Percentiles rank a stretch among this genome's conserved stretches.
Evolutionary conservation across 2,113 vertebrate species (phyloP).

Genomic region (Thunnus maccoyii): DNA sequence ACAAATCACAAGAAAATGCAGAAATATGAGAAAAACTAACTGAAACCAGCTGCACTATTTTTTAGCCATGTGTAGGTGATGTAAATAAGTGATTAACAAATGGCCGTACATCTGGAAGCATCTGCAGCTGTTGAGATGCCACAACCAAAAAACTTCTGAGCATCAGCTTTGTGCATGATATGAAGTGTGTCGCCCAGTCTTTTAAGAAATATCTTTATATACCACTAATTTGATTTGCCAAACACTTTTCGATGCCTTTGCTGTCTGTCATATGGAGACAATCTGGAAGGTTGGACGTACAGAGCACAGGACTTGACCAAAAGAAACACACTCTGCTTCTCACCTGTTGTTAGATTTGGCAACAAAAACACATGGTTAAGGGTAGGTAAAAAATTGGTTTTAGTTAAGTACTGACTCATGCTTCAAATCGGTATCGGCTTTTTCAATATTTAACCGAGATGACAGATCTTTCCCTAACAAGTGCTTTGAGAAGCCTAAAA

Average conservation of each 20-base stretch:
- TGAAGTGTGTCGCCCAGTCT: not conserved
- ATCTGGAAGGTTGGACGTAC: no score
- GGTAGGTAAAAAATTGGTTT: not conserved
- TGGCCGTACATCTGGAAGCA: not conserved
- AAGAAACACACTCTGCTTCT: no score
- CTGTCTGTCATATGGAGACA: no score
- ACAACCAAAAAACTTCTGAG: no score
- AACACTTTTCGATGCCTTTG: no score
- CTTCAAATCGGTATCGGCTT: no score
- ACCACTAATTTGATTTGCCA: no score
- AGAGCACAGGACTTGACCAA: no score
- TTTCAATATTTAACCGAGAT: no score
- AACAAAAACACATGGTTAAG: not conserved
- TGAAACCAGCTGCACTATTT: not conserved
- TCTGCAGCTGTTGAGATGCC: not conserved
- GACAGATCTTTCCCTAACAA: not conserved
- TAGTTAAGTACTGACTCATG: not conserved
- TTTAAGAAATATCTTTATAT: not conserved
- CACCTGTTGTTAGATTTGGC: no score
- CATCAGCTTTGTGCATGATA: not conserved
- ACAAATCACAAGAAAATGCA: conserved; percentile 24
- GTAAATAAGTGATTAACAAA: not conserved
- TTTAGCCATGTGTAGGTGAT: not conserved
- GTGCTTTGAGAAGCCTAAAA: not conserved
- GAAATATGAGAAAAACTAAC: conserved; percentile 9